Conservation (phyloP, 1,140 invertebrate genomes). For the Cheumatopsyche charites region DNA sequence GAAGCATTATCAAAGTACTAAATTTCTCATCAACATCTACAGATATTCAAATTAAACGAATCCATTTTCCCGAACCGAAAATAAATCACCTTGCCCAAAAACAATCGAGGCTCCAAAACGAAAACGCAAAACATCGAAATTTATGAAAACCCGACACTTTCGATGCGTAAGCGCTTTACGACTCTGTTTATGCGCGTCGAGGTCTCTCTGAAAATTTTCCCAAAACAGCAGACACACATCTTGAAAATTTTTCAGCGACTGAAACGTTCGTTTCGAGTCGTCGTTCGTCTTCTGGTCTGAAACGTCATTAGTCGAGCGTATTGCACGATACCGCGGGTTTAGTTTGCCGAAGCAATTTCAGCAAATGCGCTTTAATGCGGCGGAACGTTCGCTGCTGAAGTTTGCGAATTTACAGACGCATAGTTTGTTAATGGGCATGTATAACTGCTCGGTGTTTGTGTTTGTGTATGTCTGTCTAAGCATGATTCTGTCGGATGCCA, state of each 20-base stretch:
- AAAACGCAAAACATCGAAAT: too few species aligned
- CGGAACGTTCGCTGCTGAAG: slow-evolving; percentile 26
- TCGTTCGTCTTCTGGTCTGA: too few species aligned
- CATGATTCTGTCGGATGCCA: neutral
- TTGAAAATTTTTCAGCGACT: neutral
- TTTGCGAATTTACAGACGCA: slow-evolving; percentile 37
- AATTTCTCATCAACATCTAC: too few species aligned
- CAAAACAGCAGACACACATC: too few species aligned
- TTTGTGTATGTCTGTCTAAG: neutral
- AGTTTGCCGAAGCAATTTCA: slow-evolving; percentile 40
- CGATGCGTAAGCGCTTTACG: slow-evolving; percentile 5
- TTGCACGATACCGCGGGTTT: neutral
- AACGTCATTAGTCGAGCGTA: slow-evolving; percentile 14
- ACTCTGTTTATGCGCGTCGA: neutral
- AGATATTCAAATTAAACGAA: too few species aligned
- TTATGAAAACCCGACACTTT: too few species aligned
- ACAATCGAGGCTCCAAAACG: too few species aligned
- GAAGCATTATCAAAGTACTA: too few species aligned
- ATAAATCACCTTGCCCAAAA: too few species aligned
- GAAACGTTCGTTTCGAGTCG: neutral
- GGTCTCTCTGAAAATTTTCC: too few species aligned
- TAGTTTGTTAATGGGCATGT: slow-evolving; percentile 37
- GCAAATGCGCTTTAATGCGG: slow-evolving; percentile 38
- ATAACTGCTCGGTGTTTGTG: neutral
- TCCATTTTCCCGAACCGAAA: too few species aligned